Conservation (phyloP, 2,797 vertebrate genomes). For the Characodon lateralis region DNA sequence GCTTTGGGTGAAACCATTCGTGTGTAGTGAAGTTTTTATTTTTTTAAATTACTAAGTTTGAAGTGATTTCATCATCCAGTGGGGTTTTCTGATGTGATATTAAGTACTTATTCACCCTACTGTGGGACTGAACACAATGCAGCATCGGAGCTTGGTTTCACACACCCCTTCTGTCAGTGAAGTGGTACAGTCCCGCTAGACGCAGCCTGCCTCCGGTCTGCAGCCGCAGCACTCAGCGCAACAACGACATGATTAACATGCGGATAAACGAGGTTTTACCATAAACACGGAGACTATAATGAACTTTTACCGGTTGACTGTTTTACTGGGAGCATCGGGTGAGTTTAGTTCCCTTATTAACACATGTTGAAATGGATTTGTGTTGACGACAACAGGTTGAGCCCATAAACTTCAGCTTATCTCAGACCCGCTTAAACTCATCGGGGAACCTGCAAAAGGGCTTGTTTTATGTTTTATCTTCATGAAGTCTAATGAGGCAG, state of each 20-base stretch:
- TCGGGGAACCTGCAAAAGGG: not conserved
- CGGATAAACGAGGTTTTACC: constrained; percentile 44
- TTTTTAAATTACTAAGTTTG: not conserved
- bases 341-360: constrained; percentile 33
- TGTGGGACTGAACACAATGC: not conserved
- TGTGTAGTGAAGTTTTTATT: not conserved
- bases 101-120: too few relatives aligned
- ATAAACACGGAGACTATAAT: constrained; percentile 66
- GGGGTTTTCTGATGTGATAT: not conserved
- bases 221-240: constrained; percentile 16
- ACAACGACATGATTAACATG: constrained; percentile 51
- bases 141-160: not conserved
- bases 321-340: constrained; percentile 73
- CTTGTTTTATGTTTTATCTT: not conserved
- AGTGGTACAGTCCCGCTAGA: constrained; percentile 79
- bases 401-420: constrained; percentile 21
- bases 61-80: constrained; percentile 4
- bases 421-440: constrained; percentile 10
- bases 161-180: constrained; percentile 49
- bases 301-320: constrained; percentile 65
- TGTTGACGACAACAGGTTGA: constrained; percentile 66
- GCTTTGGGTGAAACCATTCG: not conserved
- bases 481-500: not conserved
- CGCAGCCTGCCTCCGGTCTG: constrained; percentile 30
- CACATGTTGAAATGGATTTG: not conserved